Conservation (phyloP, 2,113 vertebrate species). For the Acinonyx jubatus region DNA sequence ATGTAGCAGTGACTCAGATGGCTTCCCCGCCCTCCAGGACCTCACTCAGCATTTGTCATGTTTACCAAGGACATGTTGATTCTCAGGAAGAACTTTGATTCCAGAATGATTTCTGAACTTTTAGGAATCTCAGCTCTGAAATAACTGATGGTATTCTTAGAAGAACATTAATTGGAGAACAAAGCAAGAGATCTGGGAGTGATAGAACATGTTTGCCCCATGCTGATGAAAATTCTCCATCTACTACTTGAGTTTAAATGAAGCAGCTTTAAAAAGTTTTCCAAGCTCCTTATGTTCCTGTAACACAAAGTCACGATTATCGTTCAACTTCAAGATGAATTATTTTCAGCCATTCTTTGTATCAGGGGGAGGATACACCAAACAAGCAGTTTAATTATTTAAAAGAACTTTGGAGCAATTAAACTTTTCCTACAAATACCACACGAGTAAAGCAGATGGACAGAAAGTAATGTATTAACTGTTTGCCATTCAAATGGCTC, state of each 20-base stretch:
- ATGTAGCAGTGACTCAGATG: not conserved
- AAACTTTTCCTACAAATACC: slow-evolving; percentile 49
- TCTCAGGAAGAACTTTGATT: slow-evolving; percentile 22
- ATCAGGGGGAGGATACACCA: slow-evolving; percentile 4
- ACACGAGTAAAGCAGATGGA: slow-evolving; percentile 19
- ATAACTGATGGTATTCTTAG: not conserved
- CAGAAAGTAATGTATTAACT: slow-evolving; percentile 9
- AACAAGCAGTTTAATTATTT: slow-evolving; percentile 57
- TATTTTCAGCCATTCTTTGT: slow-evolving; percentile 54
- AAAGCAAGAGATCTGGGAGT: not conserved
- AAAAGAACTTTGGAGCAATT: slow-evolving; percentile 46
- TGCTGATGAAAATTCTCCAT: not conserved
- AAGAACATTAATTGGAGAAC: slow-evolving; percentile 44
- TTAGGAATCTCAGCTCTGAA: not conserved
- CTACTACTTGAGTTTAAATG: slow-evolving; percentile 54
- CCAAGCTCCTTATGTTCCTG: slow-evolving; percentile 1
- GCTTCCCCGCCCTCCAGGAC: not conserved
- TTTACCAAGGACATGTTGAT: not conserved
- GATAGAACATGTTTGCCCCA: not conserved
- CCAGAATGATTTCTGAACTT: not conserved
- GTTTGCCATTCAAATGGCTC: slow-evolving; percentile 39
- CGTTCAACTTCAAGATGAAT: slow-evolving; percentile 61
- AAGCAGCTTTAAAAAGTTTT: slow-evolving; percentile 1
- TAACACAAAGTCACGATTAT: slow-evolving; percentile 30
- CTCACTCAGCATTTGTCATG: not conserved